phyloP scores from a whole-genome alignment of 2,888 invertebrate genomes.

The Augiades crinisus region DNA sequence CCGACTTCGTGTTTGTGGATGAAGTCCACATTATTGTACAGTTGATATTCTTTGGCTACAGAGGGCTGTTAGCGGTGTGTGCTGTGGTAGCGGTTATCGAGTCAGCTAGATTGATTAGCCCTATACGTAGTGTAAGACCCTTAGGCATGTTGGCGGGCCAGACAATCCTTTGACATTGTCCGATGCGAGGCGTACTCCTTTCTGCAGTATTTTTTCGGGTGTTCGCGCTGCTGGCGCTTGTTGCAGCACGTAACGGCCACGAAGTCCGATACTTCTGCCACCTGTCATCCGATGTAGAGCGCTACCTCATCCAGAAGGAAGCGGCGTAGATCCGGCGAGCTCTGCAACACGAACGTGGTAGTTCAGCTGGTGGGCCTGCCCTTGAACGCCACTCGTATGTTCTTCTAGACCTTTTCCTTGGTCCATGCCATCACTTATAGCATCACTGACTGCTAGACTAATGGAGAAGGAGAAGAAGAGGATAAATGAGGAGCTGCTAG shows the following conservation, averaged over 20 bases:
- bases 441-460: too few relatives aligned
- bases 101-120: not conserved
- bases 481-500: too few relatives aligned
- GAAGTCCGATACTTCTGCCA: not conserved
- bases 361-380: not conserved
- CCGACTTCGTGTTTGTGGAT: not conserved
- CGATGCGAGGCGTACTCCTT: not conserved
- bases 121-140: not conserved
- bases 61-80: too few relatives aligned
- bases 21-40: not conserved
- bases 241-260: not conserved
- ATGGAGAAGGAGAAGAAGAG: too few relatives aligned
- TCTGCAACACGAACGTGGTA: not conserved
- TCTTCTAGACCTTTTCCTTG: not conserved
- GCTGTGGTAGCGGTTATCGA: not conserved
- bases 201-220: constrained; percentile 29
- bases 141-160: constrained; percentile 16
- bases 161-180: constrained; percentile 12
- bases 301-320: not conserved
- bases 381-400: constrained; percentile 1
- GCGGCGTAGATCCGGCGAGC: not conserved
- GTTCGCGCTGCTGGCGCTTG: constrained; percentile 31
- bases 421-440: too few relatives aligned
- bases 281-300: not conserved
- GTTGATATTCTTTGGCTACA: not conserved